Base-by-base conservation (phyloP, 2,113 vertebrate species). In the Cynoglossus semilaevis region DNA sequence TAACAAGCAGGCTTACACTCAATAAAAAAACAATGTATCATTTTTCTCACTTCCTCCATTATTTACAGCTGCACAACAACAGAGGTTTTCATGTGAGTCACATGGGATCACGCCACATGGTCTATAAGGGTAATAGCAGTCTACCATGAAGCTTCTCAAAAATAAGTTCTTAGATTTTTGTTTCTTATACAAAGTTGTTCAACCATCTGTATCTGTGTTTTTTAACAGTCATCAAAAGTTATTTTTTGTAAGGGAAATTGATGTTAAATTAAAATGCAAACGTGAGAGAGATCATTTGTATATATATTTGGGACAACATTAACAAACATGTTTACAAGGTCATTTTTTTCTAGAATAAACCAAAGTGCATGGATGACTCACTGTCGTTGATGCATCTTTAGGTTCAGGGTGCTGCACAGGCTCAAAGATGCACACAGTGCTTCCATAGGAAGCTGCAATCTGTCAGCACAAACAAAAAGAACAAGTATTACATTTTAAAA, bases 401-500 rank as follows among this genome's bases (percentile, higher is more conserved):
- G 89, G 83, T 81, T 93, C 94, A 34, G 85, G 74, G 38, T 90
- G 58, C 50, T 79, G 90, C 80, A 94, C 72, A 50, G 96, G 96
- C 82, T 98, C 95, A 90, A 99, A 99, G 70, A 99, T 79, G 80
- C 92, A 96, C 70, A 98, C 88, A 42, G 91, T 80, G 50, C 92
- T 95, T 82, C 95, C 96, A 1, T 98, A 99, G 67, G 95, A 97
- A 86, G 95, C 96, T 87, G 96, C 96, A 91, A 99, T 95, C 97
- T 99, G 85, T 68, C n/a, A 34, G 41, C n/a, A 71, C 36, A 51
- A 56, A 45, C n/a, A 67, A 57, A 51, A 8, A 5, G 5, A 60
- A 49, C 16, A 16, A 1, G n/a, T n/a, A 29, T 48, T 37, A 34
- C 8, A 49, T 40, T 29, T 5, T 16, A 17, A 7, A 1, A 55